phyloP scores from a whole-genome alignment of 1,140 invertebrate species.

The Philopotamus ludificatus region DNA sequence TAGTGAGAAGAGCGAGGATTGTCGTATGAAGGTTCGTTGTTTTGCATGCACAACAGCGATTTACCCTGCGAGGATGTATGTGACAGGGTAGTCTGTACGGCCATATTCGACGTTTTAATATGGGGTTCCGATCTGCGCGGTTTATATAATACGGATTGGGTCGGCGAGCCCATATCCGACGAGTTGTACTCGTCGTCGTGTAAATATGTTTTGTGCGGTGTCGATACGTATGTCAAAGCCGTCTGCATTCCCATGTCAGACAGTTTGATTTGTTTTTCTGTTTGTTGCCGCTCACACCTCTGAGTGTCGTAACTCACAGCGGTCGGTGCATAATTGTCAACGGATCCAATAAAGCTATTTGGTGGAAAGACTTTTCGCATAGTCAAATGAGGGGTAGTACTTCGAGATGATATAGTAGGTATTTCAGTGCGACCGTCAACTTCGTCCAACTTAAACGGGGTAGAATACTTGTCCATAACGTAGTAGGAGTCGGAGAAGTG shows the following conservation, averaged over 20 bases:
- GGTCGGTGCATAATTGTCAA: neutral
- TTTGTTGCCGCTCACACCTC: neutral
- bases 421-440: neutral
- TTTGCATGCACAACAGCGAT: constrained; percentile 3
- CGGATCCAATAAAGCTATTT: neutral
- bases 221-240: constrained; percentile 23
- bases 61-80: constrained; percentile 18
- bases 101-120: constrained; percentile 5
- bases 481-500: neutral
- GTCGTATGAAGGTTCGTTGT: constrained; percentile 5
- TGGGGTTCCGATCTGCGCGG: neutral
- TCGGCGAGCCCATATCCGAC: constrained; percentile 9
- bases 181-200: constrained; percentile 13
- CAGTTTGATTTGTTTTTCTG: constrained; percentile 9
- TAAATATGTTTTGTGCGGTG: constrained; percentile 16
- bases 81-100: neutral
- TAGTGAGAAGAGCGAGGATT: neutral
- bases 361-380: constrained; percentile 12
- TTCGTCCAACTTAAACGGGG: neutral
- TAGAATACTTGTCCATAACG: neutral
- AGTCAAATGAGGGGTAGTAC: constrained; percentile 22
- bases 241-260: constrained; percentile 29
- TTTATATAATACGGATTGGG: constrained; percentile 9
- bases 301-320: neutral
- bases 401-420: constrained; percentile 12